Percentiles rank a stretch among this genome's conserved stretches.
These are phyloP conservation scores for Eurypyga helias DNA, from an alignment of 2,113 vertebrate genomes.

Conservation along the genomic window DNA sequence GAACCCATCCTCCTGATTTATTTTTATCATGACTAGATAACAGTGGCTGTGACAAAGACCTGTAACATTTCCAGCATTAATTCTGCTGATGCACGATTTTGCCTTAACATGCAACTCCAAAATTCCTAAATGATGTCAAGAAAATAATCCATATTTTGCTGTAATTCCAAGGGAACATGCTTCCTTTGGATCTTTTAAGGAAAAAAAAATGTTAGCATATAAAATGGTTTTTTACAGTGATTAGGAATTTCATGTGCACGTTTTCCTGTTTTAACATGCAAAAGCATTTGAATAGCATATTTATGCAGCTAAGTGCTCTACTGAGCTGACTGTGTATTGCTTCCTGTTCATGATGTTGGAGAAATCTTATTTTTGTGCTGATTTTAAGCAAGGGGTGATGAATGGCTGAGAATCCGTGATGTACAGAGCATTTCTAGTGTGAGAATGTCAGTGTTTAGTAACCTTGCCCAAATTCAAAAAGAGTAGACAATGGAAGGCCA, in stretches of 20 bases:
- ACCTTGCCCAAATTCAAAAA: neutral
- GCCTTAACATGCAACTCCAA: neutral
- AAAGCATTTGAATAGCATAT: neutral
- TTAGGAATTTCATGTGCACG: neutral
- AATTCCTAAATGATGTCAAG: neutral
- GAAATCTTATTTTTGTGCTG: neutral
- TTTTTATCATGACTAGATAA: conserved; percentile 12
- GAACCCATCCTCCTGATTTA: conserved; percentile 19
- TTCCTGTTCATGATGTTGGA: neutral
- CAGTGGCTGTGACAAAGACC: neutral
- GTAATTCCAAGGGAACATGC: neutral
- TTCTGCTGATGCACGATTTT: conserved; percentile 21
- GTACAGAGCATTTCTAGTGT: neutral
- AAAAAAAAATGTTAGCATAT: neutral
- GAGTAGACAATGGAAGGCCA: neutral
- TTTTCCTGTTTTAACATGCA: neutral
- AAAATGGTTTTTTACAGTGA: neutral
- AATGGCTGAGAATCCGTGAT: neutral
- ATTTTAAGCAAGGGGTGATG: neutral
- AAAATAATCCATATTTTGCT: neutral
- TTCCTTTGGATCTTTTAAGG: neutral
- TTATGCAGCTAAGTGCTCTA: neutral
- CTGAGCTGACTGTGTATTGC: neutral
- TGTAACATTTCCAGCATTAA: conserved; percentile 3
- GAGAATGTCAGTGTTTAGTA: neutral